Conservation (phyloP, 2,888 invertebrate species). For the Sesamia inferens region DNA sequence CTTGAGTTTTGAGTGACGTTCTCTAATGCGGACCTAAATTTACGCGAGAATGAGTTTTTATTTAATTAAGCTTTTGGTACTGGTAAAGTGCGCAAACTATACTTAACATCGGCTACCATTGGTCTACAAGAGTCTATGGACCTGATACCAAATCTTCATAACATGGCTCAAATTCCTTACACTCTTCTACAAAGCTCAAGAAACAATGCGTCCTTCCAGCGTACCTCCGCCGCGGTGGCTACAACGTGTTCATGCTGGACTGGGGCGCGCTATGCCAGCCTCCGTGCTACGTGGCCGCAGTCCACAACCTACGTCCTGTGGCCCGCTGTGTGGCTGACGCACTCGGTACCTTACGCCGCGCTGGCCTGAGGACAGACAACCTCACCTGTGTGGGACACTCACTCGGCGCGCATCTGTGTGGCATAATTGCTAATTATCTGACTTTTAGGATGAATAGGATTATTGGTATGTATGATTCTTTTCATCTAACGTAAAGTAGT, state of each 20-base stretch:
- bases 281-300: conserved; percentile 94
- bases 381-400: conserved; percentile 95
- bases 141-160: neutral
- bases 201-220: conserved; percentile 84
- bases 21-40: no score
- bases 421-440: conserved; percentile 93
- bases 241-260: conserved; percentile 94
- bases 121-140: neutral
- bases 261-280: conserved; percentile 93
- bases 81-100: neutral
- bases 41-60: no score
- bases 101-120: neutral
- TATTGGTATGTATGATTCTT: conserved; percentile 87
- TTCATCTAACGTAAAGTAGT: neutral
- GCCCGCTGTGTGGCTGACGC: conserved; percentile 92
- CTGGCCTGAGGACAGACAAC: conserved; percentile 91
- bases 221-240: conserved; percentile 93
- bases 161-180: neutral
- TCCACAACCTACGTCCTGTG: conserved; percentile 93
- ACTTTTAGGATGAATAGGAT: conserved; percentile 93
- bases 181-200: neutral
- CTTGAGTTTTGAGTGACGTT: no score
- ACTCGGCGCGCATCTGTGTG: conserved; percentile 94
- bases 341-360: conserved; percentile 90
- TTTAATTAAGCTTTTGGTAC: no score